phyloP scores from a whole-genome alignment of 2,888 invertebrate species.

The Acanthococcus lagerstroemiae region DNA sequence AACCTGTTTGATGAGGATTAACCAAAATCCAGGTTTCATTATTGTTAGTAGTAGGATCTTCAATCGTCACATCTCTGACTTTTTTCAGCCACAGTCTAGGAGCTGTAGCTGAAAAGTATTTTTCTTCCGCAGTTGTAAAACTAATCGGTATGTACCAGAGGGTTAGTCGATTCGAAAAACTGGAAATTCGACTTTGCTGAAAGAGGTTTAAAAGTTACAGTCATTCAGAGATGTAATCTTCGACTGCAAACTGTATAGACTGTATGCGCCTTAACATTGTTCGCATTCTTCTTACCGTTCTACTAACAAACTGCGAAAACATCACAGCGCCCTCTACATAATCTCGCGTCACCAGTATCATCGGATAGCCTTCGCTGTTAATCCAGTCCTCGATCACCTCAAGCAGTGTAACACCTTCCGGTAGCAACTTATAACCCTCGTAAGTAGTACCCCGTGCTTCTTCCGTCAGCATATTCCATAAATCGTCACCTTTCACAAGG shows the following conservation, averaged over 20 bases:
- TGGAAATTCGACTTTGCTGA: not conserved
- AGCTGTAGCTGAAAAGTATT: slow-evolving; percentile 55
- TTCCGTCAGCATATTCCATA: slow-evolving; percentile 67
- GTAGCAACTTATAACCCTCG: slow-evolving; percentile 46
- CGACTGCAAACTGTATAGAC: not conserved
- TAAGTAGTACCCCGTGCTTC: slow-evolving; percentile 44
- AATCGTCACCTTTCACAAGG: slow-evolving; percentile 48
- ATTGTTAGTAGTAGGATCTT: slow-evolving; percentile 44
- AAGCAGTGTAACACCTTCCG: slow-evolving; percentile 51
- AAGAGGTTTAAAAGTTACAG: not conserved
- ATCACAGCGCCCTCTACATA: slow-evolving; percentile 48
- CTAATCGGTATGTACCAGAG: slow-evolving; percentile 58
- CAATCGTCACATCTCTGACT: slow-evolving; percentile 43
- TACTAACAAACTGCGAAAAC: slow-evolving; percentile 46
- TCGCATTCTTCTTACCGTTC: not conserved
- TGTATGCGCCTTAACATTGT: not conserved
- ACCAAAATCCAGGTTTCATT: slow-evolving; percentile 48
- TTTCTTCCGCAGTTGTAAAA: slow-evolving; percentile 53
- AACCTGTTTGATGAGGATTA: slow-evolving; percentile 22
- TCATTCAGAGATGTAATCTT: not conserved
- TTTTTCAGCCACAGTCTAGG: slow-evolving; percentile 61
- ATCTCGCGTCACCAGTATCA: slow-evolving; percentile 54
- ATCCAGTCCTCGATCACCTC: slow-evolving; percentile 84
- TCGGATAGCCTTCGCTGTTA: slow-evolving; percentile 72
- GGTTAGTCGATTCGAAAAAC: not conserved